Base-by-base conservation (phyloP, 2,113 vertebrate species). In the Amblyornis subalaris region DNA sequence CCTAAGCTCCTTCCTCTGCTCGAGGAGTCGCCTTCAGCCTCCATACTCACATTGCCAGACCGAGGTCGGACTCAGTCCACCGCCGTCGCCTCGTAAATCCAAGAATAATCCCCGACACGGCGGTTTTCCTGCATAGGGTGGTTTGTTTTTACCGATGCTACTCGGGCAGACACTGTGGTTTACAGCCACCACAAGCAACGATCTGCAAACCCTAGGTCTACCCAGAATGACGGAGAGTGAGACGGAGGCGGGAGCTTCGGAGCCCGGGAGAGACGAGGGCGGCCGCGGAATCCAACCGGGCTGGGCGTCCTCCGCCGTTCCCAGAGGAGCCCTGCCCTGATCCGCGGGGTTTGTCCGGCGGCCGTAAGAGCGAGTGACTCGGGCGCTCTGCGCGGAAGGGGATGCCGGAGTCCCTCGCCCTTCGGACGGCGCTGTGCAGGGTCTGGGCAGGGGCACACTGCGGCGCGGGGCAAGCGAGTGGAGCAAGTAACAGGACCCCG, bases 81-180 rank as follows among this genome's bases (percentile, higher is more conserved):
- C 45, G 60, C 74, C 29, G 62, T 33, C 67, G 75, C 60, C 64
- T 71, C 48, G 38, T 51, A 69, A 77, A 74, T 80, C 79, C 82
- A 50, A 89, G 65, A 89, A 92, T 92, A 70, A 76, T 16, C 42
- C 69, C 92, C 89, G 20, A 93, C 69, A 61, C 55, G 48, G 58
- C 42, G 36, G 26, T 66, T 45, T 45, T 86, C 89, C 96, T 90
- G 96, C 96, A 95, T 91, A 72, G 89, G 66, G 64, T 94, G 88
- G 45, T 92, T 96, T 95, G 61, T 61, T 95, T 76, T 85, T 64
- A 64, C 18, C 51, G 58, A 71, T 94, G 94, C 91, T 94, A 71
- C 57, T 92, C 29, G 15, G 76, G 67, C 86, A 88, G 90, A 90
- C 53, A 8, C 48, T 64, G 45, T 51, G 88, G 69, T 85, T 88